A percentile compares a stretch with the other conserved stretches of the same genome.
Evolutionary conservation across 2,888 invertebrate species (phyloP).

Genomic region (Dorcus hopei): DNA sequence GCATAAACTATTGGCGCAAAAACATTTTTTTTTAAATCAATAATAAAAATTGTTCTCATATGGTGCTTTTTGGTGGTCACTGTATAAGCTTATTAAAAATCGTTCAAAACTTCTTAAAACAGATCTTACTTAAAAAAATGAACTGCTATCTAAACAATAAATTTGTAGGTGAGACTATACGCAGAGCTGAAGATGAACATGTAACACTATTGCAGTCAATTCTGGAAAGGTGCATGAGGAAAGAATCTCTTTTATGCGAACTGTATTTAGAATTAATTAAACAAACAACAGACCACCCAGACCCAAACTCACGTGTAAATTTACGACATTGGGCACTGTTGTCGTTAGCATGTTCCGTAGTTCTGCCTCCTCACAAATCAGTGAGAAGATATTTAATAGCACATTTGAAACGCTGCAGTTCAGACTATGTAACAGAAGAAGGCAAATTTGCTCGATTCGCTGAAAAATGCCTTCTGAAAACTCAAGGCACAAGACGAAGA

Average conservation of each 20-base stretch:
- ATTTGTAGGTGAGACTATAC: constrained; percentile 52
- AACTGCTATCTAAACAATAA: too few relatives aligned
- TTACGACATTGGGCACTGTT: constrained; percentile 90
- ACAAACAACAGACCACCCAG: constrained; percentile 86
- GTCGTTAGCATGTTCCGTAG: constrained; percentile 75
- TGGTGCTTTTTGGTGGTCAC: too few relatives aligned
- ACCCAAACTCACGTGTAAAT: constrained; percentile 83
- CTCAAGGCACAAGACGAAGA: constrained; percentile 72
- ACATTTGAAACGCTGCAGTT: constrained; percentile 84
- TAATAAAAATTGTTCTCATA: too few relatives aligned
- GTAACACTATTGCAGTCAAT: constrained; percentile 85
- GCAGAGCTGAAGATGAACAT: constrained; percentile 80
- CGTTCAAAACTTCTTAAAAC: too few relatives aligned
- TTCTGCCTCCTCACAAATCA: constrained; percentile 81
- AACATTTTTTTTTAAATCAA: too few relatives aligned
- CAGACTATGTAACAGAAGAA: constrained; percentile 86
- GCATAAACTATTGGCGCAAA: too few relatives aligned
- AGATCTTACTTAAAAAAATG: too few relatives aligned
- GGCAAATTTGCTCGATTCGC: constrained; percentile 92
- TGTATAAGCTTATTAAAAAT: too few relatives aligned
- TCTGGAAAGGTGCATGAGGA: constrained; percentile 87
- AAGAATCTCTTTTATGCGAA: constrained; percentile 83
- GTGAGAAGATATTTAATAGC: constrained; percentile 83
- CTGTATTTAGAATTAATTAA: constrained; percentile 89
- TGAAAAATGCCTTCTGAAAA: constrained; percentile 76